Evolutionary conservation across 2,113 vertebrate genomes (phyloP).

Genomic region (Puma concolor): DNA sequence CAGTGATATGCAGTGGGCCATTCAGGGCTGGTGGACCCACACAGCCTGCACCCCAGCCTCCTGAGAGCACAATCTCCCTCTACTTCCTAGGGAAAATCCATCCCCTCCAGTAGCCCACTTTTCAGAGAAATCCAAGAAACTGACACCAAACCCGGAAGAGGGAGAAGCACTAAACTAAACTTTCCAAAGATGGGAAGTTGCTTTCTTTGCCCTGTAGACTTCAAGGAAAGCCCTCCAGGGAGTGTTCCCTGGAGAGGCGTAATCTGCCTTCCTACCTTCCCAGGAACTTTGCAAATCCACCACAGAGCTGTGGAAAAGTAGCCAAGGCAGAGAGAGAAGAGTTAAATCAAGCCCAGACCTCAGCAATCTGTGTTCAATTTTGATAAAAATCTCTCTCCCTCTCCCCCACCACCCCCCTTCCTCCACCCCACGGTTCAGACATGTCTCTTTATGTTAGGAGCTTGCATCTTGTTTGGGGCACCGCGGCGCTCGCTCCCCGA

Average conservation of each 20-base stretch:
- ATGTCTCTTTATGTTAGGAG: constrained; percentile 70
- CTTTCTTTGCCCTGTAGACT: not conserved
- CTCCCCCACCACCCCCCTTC: constrained; percentile 58
- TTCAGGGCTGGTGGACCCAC: not conserved
- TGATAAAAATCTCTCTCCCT: constrained; percentile 82
- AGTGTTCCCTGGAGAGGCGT: not conserved
- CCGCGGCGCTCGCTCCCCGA: not conserved
- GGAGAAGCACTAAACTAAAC: not conserved
- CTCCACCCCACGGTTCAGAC: constrained; percentile 70
- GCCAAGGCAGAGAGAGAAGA: constrained; percentile 72
- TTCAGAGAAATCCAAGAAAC: constrained; percentile 45
- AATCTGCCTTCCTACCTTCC: not conserved
- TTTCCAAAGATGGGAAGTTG: constrained; percentile 21
- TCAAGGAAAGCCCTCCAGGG: constrained; percentile 1
- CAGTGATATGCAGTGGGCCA: constrained; percentile 2
- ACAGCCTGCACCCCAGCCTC: not conserved
- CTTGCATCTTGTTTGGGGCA: constrained; percentile 76
- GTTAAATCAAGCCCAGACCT: constrained; percentile 81
- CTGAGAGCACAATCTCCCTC: not conserved
- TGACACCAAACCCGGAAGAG: not conserved
- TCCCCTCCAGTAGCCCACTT: not conserved
- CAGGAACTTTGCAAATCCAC: constrained; percentile 12
- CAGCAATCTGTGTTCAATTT: constrained; percentile 84
- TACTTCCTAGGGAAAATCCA: not conserved
- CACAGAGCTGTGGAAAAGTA: not conserved